Base-by-base conservation (phyloP, 2,797 vertebrate species). In the Bradypodion pumilum region DNA sequence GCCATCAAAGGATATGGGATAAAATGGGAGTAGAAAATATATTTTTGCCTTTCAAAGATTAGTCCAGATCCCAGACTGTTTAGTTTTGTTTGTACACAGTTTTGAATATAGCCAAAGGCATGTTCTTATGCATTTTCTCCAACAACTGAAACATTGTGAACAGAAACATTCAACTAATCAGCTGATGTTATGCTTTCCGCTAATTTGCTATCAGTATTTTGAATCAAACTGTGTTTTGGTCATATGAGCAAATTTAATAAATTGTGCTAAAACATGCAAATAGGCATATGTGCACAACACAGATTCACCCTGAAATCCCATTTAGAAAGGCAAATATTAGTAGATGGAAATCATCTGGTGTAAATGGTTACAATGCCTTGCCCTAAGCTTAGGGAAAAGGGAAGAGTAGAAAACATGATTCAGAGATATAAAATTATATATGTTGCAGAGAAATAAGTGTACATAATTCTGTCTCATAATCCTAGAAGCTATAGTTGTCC, bases 321-420 rank as follows among this genome's bases (percentile, higher is more conserved):
- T 80, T 85, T 78, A 59, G 40, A 35, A 78, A 74, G 69, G 46
- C 80, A 86, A 59, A 15, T 27, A 56, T 10, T 9, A 46, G n/a
- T 44, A 69, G 40, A 12, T 82, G 56, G 32, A 81, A 72, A 42
- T 76, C 32, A n/a, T 25, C 40, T 60, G n/a, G 23, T 79, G n/a
- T 44, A 52, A 44, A 40, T 25, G 42, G 52, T 76, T 63, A 62
- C 42, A 49, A 59, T 59, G 52, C 10, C 10, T 6, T n/a, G 35
- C 35, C 2, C 19, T 1, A 40, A 77, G 35, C 32, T 35, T 23
- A 37, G 19, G 69, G 40, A 69, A 65, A 68, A 68, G 23, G n/a
- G 32, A 32, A 66, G 16, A 16, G 32, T 5, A 65, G 7, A 15
- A 5, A 6, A 35, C 4, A 66, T 35, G 60, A 62, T 62, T 32